Evolutionary conservation across 2,888 invertebrate species (phyloP), one percentile per base, ranked within the genome.

Genomic region (Rotaria sp.): DNA sequence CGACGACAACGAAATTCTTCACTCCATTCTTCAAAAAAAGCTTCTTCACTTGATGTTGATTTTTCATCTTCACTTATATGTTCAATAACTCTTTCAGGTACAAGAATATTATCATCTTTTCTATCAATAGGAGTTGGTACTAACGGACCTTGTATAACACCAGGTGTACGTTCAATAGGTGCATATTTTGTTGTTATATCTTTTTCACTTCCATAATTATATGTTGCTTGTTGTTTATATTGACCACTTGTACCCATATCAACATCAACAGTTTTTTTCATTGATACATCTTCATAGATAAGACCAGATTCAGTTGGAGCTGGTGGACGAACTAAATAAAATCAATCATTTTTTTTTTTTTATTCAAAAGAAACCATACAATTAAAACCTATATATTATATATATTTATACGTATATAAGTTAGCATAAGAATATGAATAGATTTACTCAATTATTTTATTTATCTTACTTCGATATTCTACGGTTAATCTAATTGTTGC

Each of bases 41-140:
- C 86, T 67, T 86, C 86, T 84, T 84, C 86, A 21, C 84, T 84
- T 15, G 86, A 67, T 13, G 52, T 84, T 4, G 84, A 86, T 52
- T 86, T 86, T 59, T 86, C 86, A 48, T 86, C 86, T 59, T 86
- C 86, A 35, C 80, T 75, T 26, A 75, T 45, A 48, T 86, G 85
- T 21, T 86, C 85, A 85, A 85, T 38, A n/a, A 86, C 24, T 26
- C n/a, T 80, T 13, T 80, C 41, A 13, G 45, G 45, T 45, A 45
- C 24, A 41, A 41, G 21, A 24, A 24, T 26, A 7, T 1, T 8
- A 41, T 41, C 41, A 26, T 35, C 45, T 41, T 35, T 35, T 30
- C 13, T 8, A 18, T 35, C 0, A 0, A 5, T 18, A 18, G 10
- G 21, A 1, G 26, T 10, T 55, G 55, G 8, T 26, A 26, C 26